Percentiles rank a stretch among this genome's conserved stretches.
Evolutionary conservation across 2,113 vertebrate species (phyloP).

Genomic region (Boulengeromyrus knoepffleri): DNA sequence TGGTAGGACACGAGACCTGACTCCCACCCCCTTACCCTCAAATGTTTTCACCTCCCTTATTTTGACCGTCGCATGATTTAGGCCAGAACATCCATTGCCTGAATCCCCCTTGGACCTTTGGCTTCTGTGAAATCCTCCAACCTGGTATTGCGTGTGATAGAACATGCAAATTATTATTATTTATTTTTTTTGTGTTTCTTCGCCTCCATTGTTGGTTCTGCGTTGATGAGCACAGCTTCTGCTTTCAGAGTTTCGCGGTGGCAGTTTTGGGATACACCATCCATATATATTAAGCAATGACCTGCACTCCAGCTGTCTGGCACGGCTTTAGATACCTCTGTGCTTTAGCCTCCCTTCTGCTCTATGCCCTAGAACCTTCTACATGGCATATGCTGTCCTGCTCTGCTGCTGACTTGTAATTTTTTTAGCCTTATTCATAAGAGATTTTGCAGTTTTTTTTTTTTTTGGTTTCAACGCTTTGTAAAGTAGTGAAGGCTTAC

Average conservation of each 20-base stretch:
- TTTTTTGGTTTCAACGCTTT: not conserved
- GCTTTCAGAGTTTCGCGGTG: not conserved
- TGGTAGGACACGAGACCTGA: constrained; percentile 34
- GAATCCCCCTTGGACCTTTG: not conserved
- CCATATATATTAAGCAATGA: not conserved
- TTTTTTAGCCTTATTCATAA: constrained; percentile 41
- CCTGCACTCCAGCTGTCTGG: not conserved
- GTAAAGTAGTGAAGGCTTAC: not conserved
- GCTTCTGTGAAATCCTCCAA: constrained; percentile 18
- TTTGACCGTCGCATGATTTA: not conserved
- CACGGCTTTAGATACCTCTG: constrained; percentile 14
- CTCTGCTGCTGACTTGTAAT: constrained; percentile 36
- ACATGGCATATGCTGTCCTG: constrained; percentile 2
- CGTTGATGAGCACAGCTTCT: not conserved
- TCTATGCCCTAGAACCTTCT: not conserved
- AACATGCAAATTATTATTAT: constrained; percentile 3
- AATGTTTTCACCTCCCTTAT: not conserved
- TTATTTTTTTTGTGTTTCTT: not conserved
- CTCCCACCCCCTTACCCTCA: not conserved
- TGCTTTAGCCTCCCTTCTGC: constrained; percentile 5
- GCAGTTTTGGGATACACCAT: not conserved
- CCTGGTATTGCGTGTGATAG: constrained; percentile 31
- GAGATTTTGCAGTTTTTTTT: constrained; percentile 13
- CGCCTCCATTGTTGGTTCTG: not conserved
- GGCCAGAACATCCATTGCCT: constrained; percentile 8